Conservation (phyloP, 2,797 vertebrate species). For the Megaceryle alcyon region DNA sequence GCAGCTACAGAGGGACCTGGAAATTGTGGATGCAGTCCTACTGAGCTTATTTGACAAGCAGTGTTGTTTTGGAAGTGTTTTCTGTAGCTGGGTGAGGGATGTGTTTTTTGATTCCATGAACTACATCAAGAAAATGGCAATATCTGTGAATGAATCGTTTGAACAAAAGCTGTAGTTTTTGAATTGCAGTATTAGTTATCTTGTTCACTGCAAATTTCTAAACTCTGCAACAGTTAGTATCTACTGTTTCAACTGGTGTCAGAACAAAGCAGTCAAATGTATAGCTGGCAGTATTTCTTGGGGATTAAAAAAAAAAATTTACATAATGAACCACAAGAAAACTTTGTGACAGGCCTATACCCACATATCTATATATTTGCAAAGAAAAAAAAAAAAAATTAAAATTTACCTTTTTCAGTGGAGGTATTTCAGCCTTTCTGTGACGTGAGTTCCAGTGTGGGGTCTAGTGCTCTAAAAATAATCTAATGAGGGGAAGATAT, state of each 20-base stretch:
- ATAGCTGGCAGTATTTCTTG: not conserved
- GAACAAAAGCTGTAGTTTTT: not conserved
- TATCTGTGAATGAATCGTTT: not conserved
- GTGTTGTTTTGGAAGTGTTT: not conserved
- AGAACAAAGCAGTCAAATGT: not conserved
- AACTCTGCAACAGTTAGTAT: not conserved
- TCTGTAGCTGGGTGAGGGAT: not conserved
- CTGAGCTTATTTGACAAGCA: not conserved
- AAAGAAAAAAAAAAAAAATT: not conserved
- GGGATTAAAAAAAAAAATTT: not conserved
- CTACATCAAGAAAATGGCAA: not conserved
- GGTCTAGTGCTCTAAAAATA: not conserved
- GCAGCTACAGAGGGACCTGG: not conserved
- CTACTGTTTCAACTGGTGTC: not conserved
- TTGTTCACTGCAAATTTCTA: not conserved
- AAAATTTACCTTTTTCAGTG: not conserved
- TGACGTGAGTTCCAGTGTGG: fast-evolving
- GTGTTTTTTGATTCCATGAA: not conserved
- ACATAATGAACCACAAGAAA: not conserved
- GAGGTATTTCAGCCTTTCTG: not conserved
- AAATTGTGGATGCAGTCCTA: not conserved
- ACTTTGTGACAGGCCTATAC: not conserved
- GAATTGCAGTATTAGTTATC: not conserved
- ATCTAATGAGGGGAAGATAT: not conserved
- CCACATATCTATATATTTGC: not conserved